Conservation (phyloP, 2,888 invertebrate genomes). For the Drosophila acutilabella region DNA sequence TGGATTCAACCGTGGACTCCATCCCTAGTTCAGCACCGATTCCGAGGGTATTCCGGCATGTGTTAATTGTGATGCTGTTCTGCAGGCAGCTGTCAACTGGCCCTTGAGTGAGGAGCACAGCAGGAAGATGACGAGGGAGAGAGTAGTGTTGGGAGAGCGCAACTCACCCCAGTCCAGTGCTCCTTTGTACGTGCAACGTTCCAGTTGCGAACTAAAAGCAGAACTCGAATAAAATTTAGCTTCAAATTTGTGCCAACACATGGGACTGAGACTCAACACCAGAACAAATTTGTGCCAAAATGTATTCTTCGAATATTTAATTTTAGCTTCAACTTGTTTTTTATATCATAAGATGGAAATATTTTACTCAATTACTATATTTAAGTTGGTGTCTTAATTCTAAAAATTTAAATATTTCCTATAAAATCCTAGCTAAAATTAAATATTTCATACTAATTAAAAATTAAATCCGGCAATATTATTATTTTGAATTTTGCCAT, state of each 20-base stretch:
- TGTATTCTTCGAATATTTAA: too few species aligned
- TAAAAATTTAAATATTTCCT: too few species aligned
- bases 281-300: too few species aligned
- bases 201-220: constrained; percentile 28
- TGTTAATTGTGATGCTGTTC: constrained; percentile 73
- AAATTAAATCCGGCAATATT: too few species aligned
- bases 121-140: background rate
- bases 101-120: constrained; percentile 29
- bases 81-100: constrained; percentile 64
- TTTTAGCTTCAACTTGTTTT: too few species aligned
- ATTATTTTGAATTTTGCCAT: too few species aligned
- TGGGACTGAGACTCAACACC: constrained; percentile 29
- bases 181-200: constrained; percentile 34
- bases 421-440: too few species aligned
- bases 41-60: constrained; percentile 48
- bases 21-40: constrained; percentile 28
- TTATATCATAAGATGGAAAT: too few species aligned
- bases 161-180: background rate
- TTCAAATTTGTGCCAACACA: constrained; percentile 59
- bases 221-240: constrained; percentile 63
- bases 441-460: too few species aligned
- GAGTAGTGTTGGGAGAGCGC: background rate
- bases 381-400: too few species aligned
- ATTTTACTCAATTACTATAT: too few species aligned
- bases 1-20: constrained; percentile 34